Evolutionary conservation across 2,113 vertebrate genomes (phyloP).

Genomic region (Microtus montanus): DNA sequence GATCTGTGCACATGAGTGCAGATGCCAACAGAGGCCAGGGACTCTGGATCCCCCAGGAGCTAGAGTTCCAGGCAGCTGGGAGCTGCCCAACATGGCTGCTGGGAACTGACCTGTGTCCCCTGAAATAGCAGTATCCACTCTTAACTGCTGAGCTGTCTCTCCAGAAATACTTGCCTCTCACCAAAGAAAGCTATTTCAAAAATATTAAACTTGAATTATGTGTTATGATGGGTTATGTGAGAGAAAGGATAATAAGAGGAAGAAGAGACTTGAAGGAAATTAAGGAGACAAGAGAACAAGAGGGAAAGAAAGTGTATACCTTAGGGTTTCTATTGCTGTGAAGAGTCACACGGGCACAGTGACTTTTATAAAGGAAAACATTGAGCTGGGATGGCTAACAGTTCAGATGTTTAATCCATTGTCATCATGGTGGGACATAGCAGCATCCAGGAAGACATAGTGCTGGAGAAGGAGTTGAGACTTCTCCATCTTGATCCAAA

Average conservation of each 20-base stretch:
- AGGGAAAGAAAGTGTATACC: not conserved
- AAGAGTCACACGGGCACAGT: not conserved
- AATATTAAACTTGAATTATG: not conserved
- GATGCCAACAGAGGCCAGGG: too few relatives aligned
- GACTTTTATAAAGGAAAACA: not conserved
- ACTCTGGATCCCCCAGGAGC: too few relatives aligned
- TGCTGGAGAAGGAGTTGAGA: not conserved
- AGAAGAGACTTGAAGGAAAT: slow-evolving; percentile 26
- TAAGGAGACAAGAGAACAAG: not conserved
- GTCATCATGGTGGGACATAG: not conserved
- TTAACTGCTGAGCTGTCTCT: not conserved
- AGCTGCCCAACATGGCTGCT: not conserved
- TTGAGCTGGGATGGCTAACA: not conserved
- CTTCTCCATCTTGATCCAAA: not conserved
- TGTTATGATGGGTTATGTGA: not conserved
- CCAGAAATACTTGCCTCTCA: not conserved
- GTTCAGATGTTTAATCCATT: not conserved
- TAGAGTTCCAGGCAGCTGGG: not conserved
- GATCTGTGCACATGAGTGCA: not conserved
- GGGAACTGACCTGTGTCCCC: not conserved
- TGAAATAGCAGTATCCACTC: not conserved
- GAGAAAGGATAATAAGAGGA: slow-evolving; percentile 14
- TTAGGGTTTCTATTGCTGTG: not conserved
- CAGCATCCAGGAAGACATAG: not conserved
- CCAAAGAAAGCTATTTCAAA: slow-evolving; percentile 29